Evolutionary conservation across 2,113 vertebrate genomes (phyloP).

Genomic region (Proteles cristata): DNA sequence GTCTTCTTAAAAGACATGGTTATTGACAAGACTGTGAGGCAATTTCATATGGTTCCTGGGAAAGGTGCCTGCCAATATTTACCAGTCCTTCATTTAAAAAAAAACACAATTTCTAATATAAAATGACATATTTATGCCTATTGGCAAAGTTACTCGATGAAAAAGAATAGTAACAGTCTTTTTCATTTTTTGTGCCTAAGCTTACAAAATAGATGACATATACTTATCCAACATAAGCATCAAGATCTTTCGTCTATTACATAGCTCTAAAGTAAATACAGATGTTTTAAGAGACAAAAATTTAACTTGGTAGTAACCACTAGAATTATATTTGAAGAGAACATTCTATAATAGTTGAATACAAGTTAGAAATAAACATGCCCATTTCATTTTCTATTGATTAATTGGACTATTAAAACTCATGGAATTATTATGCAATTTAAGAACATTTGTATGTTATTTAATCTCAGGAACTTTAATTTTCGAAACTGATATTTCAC

Average conservation of each 20-base stretch:
- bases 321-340: constrained; percentile 47
- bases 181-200: not conserved
- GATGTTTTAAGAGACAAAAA: not conserved
- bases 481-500: constrained; percentile 32
- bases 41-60: not conserved
- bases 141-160: not conserved
- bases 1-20: not conserved
- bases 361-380: constrained; percentile 53
- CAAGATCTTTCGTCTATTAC: not conserved
- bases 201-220: not conserved
- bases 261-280: not conserved
- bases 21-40: not conserved
- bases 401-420: constrained; percentile 19
- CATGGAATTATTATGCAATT: not conserved
- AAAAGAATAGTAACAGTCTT: not conserved
- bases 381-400: not conserved
- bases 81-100: not conserved
- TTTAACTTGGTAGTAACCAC: not conserved
- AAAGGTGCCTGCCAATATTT: not conserved
- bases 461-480: not conserved
- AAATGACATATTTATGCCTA: not conserved
- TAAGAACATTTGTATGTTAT: not conserved
- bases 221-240: not conserved
- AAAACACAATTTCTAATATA: not conserved
- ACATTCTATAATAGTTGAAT: constrained; percentile 19